Conservation (phyloP, 1,140 invertebrate genomes). For the Stegodyphus mimosarum region DNA sequence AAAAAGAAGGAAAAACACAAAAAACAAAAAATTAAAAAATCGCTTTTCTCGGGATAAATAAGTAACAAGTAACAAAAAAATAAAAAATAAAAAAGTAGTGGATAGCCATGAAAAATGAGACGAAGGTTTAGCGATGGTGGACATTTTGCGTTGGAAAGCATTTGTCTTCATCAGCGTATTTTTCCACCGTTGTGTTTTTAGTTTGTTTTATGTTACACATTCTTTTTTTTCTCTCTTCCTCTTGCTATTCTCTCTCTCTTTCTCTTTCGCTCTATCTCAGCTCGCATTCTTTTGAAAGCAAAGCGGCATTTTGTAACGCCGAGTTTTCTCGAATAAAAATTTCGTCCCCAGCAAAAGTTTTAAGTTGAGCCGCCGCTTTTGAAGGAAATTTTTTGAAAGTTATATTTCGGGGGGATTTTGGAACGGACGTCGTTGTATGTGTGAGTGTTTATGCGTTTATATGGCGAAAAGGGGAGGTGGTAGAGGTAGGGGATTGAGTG, state of each 20-base stretch:
- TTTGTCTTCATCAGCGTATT: slow-evolving; percentile 57
- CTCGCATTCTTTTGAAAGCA: slow-evolving; percentile 12
- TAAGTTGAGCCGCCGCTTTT: not conserved
- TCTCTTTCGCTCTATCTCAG: slow-evolving; percentile 8
- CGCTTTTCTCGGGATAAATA: slow-evolving; percentile 44
- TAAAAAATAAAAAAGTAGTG: slow-evolving; percentile 10
- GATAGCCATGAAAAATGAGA: slow-evolving; percentile 55
- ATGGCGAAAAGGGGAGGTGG: not conserved
- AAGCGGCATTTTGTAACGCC: slow-evolving; percentile 8
- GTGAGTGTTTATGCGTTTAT: not conserved
- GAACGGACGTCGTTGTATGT: not conserved
- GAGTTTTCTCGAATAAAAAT: slow-evolving; percentile 3
- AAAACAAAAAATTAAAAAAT: slow-evolving; percentile 48
- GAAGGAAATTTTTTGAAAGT: slow-evolving; percentile 13
- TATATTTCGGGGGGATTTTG: slow-evolving; percentile 1
- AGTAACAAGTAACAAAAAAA: slow-evolving; percentile 56
- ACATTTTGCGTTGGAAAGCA: slow-evolving; percentile 44
- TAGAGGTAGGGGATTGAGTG: too few species aligned
- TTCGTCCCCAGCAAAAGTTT: slow-evolving; percentile 3
- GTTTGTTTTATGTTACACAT: slow-evolving; percentile 36
- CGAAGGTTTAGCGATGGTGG: slow-evolving; percentile 50
- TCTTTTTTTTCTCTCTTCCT: not conserved
- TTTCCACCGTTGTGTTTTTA: slow-evolving; percentile 35
- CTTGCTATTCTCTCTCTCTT: not conserved
- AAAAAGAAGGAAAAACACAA: slow-evolving; percentile 27